A percentile compares a stretch with the other conserved stretches of the same genome.
phyloP scores from a whole-genome alignment of 2,888 invertebrate species.

The Drosophila mimica region DNA sequence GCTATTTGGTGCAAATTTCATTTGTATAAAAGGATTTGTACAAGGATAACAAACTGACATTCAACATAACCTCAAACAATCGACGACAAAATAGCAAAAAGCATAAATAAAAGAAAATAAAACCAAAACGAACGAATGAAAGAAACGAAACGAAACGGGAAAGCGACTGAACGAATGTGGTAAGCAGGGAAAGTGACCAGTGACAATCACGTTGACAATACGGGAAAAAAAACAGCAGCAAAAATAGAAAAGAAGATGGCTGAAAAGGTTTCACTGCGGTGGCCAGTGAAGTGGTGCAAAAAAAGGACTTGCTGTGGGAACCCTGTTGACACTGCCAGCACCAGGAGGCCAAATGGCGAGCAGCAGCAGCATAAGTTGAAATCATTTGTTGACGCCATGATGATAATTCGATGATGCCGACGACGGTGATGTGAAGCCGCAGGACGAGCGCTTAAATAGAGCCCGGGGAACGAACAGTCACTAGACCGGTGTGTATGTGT shows the following conservation, averaged over 20 bases:
- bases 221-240: conserved; percentile 20
- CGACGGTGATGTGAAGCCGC: conserved; percentile 47
- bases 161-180: conserved; percentile 42
- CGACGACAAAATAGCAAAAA: conserved; percentile 53
- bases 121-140: conserved; percentile 33
- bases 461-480: conserved; percentile 33
- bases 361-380: conserved; percentile 66
- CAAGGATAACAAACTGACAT: conserved; percentile 83
- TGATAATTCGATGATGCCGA: conserved; percentile 84
- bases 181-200: conserved; percentile 75
- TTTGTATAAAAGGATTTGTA: conserved; percentile 83
- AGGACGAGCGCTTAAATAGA: conserved; percentile 43
- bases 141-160: conserved; percentile 26
- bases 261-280: conserved; percentile 51
- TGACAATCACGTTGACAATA: conserved; percentile 70
- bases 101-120: conserved; percentile 21
- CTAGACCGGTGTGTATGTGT: neutral
- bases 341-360: conserved; percentile 29
- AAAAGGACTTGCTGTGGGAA: conserved; percentile 58
- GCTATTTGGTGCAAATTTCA: conserved; percentile 80
- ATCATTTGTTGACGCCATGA: conserved; percentile 83
- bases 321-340: conserved; percentile 43
- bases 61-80: conserved; percentile 82
- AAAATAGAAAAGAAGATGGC: conserved; percentile 45
- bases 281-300: conserved; percentile 57